phyloP scores from a whole-genome alignment of 2,113 vertebrate species.

The Apodemus speciosus region DNA sequence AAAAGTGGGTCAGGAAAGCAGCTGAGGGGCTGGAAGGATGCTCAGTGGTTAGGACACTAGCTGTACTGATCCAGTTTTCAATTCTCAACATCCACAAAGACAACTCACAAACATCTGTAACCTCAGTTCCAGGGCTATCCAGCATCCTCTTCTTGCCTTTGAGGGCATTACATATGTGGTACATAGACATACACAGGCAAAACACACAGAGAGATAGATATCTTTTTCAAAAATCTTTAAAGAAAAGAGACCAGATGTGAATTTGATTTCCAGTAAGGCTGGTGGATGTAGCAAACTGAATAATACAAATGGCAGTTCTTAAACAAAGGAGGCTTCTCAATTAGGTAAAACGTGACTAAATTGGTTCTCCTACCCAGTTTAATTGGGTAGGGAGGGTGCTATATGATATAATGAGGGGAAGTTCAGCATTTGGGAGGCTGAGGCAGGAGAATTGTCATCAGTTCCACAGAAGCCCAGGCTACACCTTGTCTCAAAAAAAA shows the following conservation, averaged over 20 bases:
- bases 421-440: neutral
- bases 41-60: neutral
- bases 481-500: neutral
- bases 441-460: neutral
- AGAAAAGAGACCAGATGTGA: constrained; percentile 15
- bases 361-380: neutral
- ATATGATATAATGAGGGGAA: neutral
- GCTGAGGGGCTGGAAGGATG: neutral
- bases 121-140: neutral
- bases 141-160: neutral
- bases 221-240: neutral
- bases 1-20: neutral
- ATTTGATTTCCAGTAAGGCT: constrained; percentile 19
- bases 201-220: neutral
- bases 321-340: neutral
- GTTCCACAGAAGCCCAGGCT: neutral
- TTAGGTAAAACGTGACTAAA: neutral
- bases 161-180: neutral
- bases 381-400: neutral
- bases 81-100: neutral
- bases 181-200: neutral
- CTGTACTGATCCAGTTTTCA: neutral
- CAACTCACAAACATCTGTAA: neutral
- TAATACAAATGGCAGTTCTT: constrained; percentile 22
- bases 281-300: neutral